Percentiles rank a stretch among this genome's conserved stretches.
phyloP scores from a whole-genome alignment of 2,113 vertebrate species.

The Erinaceus europaeus region DNA sequence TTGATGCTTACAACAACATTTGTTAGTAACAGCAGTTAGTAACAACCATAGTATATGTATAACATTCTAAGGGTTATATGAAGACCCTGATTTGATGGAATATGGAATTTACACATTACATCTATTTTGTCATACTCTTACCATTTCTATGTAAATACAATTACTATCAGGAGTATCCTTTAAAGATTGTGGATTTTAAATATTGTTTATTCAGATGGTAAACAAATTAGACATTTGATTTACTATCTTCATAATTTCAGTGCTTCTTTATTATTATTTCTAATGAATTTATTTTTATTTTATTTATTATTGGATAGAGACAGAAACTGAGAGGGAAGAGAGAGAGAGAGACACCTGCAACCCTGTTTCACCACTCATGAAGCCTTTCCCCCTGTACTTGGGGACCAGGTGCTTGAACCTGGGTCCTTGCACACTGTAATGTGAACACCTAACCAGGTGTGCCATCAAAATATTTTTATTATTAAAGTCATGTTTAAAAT shows the following conservation, averaged over 20 bases:
- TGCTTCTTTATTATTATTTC: slow-evolving; percentile 32
- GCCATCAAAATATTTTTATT: not conserved
- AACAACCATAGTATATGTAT: not conserved
- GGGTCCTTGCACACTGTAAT: too few relatives aligned
- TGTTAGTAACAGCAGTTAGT: too few relatives aligned
- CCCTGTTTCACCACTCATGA: too few relatives aligned
- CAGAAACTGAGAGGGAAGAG: too few relatives aligned
- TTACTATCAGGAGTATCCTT: not conserved
- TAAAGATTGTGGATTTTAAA: slow-evolving; percentile 12
- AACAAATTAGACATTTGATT: not conserved
- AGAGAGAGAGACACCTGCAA: too few relatives aligned
- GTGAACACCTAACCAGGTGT: too few relatives aligned
- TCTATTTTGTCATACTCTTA: not conserved
- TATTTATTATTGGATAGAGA: too few relatives aligned
- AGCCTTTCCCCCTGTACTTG: too few relatives aligned
- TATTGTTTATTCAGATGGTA: not conserved
- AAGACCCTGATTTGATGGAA: not conserved
- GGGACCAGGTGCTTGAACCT: too few relatives aligned
- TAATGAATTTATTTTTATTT: too few relatives aligned
- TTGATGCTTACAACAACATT: too few relatives aligned
- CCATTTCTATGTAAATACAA: not conserved
- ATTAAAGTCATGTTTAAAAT: slow-evolving; percentile 21
- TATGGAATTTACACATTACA: not conserved
- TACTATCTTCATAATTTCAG: not conserved
- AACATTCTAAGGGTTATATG: slow-evolving; percentile 1